Evolutionary conservation across 2,888 invertebrate genomes (phyloP), one percentile per base, ranked within the genome.

Genomic region (Malthinus seriepunctatus): DNA sequence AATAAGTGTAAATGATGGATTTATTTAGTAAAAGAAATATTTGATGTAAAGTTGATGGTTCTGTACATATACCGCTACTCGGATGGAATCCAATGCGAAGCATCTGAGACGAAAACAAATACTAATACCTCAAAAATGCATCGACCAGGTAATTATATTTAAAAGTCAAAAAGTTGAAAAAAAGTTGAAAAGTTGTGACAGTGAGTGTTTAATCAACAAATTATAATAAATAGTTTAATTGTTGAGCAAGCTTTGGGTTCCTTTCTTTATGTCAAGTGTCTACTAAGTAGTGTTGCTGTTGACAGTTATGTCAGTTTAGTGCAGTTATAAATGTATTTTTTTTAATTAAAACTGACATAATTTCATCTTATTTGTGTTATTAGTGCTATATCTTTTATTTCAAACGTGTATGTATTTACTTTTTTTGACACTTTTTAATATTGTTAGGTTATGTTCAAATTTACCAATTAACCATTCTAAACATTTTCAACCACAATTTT

Each of bases 291-390:
- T 75, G 72, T 76, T 23, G 23, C 23, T 23, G 23, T 23, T 78
- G 77, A 78, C 77, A 78, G 75, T 76, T 77, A 76, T 76, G 75
- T 76, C 75, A 76, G 67, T 65, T 67, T 56, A 60, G 55, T 56
- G 47, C 44, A 50, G 51, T 51, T 74, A 51, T 49, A 34, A 48
- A 48, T 35, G 31, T 33, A 14, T 34, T 34, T 48, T 46, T 42
- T 23, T 23, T 6, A 15, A 42, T 15, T n/a, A 23, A 42, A 15
- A 42, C 23, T 42, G 39, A 15, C 15, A 42, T 42, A 15, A 23
- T 42, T 42, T 6, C 9, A 15, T 15, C 14, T 42, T 34, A 23
- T 32, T 34, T 3, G 46, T 38, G 38, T 10, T 37, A 37, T 10
- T 23, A 34, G 46, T 46, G 46, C 31, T 46, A 45, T 35, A 12